These are phyloP conservation scores for Petrophora chlorosata DNA, from an alignment of 2,888 invertebrate species.

Conservation along the genomic window DNA sequence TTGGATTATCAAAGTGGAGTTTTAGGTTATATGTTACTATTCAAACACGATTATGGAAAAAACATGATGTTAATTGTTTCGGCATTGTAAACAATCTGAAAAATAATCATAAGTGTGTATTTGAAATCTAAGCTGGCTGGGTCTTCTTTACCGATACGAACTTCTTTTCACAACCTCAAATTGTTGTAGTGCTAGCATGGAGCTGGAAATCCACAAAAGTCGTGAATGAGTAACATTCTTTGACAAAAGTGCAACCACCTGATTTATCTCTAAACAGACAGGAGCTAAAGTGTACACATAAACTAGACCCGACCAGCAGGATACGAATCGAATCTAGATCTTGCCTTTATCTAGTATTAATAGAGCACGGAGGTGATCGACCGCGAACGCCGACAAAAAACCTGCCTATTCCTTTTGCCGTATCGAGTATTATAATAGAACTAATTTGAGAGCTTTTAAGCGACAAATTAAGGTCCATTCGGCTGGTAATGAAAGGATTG, in stretches of 20 bases:
- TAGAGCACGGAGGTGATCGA: slow-evolving; percentile 47
- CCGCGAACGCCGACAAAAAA: slow-evolving; percentile 46
- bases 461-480: slow-evolving; percentile 14
- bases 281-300: background rate
- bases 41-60: too few relatives aligned
- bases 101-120: too few relatives aligned
- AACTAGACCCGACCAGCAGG: slow-evolving; percentile 26
- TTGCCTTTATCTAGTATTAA: slow-evolving; percentile 44
- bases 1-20: too few relatives aligned
- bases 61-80: too few relatives aligned
- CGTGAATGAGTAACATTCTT: too few relatives aligned
- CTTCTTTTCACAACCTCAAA: too few relatives aligned
- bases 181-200: too few relatives aligned
- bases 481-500: slow-evolving; percentile 12
- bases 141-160: too few relatives aligned
- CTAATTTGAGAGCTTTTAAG: slow-evolving; percentile 18
- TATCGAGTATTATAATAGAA: slow-evolving; percentile 10
- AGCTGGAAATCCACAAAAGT: too few relatives aligned
- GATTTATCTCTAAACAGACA: background rate
- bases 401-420: slow-evolving; percentile 37
- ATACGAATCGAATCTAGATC: slow-evolving; percentile 32
- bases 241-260: background rate
- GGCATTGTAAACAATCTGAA: too few relatives aligned
- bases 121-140: too few relatives aligned
- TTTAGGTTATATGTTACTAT: too few relatives aligned